Conservation (phyloP, 2,797 vertebrate species). For the Poecilia wingei region DNA sequence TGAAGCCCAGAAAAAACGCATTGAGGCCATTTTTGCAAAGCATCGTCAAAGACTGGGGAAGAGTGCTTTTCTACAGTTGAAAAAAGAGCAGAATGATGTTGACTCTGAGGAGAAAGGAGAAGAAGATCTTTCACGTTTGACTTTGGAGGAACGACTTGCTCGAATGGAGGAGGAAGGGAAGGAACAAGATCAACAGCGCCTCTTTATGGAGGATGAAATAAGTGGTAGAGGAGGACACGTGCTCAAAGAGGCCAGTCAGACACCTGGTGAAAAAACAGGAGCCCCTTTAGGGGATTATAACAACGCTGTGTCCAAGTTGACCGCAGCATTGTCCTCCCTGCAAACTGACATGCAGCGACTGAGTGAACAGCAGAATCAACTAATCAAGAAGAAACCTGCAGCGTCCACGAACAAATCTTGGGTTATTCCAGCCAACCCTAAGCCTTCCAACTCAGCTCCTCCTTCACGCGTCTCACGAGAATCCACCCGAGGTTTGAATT, state of each 20-base stretch:
- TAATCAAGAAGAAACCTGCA: conserved; percentile 82
- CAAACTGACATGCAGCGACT: conserved; percentile 92
- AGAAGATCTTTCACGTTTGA: conserved; percentile 69
- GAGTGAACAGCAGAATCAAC: conserved; percentile 87
- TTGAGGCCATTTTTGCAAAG: conserved; percentile 93
- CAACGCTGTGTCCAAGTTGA: conserved; percentile 90
- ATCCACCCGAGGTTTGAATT: conserved; percentile 74
- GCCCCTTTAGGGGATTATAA: conserved; percentile 90
- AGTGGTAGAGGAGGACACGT: conserved; percentile 50
- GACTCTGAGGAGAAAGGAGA: conserved; percentile 50
- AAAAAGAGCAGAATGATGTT: conserved; percentile 81
- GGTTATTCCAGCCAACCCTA: conserved; percentile 85
- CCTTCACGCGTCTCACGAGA: conserved; percentile 73
- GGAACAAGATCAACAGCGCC: conserved; percentile 49
- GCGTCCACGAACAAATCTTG: conserved; percentile 77
- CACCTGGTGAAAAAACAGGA: conserved; percentile 74
- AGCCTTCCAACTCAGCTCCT: conserved; percentile 58
- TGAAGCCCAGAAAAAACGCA: conserved; percentile 93
- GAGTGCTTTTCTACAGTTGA: conserved; percentile 90
- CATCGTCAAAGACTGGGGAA: conserved; percentile 91
- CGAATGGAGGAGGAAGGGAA: conserved; percentile 76
- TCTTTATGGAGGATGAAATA: conserved; percentile 46
- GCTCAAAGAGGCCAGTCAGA: conserved; percentile 72
- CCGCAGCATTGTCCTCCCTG: conserved; percentile 86
- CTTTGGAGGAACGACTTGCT: conserved; percentile 81